Evolutionary conservation across 1,140 invertebrate species (phyloP), one percentile per base, ranked within the genome.

Genomic region (Heliothis subflexa): DNA sequence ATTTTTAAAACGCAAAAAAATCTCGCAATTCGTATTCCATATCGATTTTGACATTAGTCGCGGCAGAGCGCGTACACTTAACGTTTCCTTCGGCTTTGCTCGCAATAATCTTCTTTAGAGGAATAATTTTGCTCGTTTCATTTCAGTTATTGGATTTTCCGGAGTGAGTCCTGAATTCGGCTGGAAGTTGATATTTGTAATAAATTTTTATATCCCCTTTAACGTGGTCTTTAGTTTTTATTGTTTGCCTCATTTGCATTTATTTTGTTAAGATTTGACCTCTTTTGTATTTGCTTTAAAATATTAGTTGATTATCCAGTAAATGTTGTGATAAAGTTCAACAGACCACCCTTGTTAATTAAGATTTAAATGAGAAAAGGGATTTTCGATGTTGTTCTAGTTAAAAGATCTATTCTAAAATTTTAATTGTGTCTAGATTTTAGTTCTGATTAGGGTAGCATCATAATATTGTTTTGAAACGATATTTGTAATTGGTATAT

Each of bases 201-300:
- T 91, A 88, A 89, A 87, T 88, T 88, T 91, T 89, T 89, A 89
- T 89, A 82, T 59, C 68, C 66, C 80, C 85, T 76, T 83, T 79
- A 83, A 85, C 74, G 80, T 62, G 66, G 74, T 78, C 78, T 81
- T 83, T 79, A 64, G 71, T 84, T 87, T 88, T 88, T 84, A 85
- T 85, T 85, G 71, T 83, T 70, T 50, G 52, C 49, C 64, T 81
- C 82, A 83, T 87, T 86, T 78, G 80, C 73, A 85, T 85, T 86
- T 79, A 62, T 78, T 79, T 83, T 77, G 45, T 50, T 52, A 57
- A 64, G 54, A 75, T 72, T 49, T 52, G 33, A 57, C 45, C 49
- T 57, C 33, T 40, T 62, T 74, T 79, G 33, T 47, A 12, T 55
- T 50, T 28, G 61, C 11, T 64, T 47, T 18, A 18, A 52, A 57